Evolutionary conservation across 37 sponge, comb jelly and placozoan genomes (phyloP), one percentile per base, ranked within the genome.

Genomic region (Lycopodina hypogea): DNA sequence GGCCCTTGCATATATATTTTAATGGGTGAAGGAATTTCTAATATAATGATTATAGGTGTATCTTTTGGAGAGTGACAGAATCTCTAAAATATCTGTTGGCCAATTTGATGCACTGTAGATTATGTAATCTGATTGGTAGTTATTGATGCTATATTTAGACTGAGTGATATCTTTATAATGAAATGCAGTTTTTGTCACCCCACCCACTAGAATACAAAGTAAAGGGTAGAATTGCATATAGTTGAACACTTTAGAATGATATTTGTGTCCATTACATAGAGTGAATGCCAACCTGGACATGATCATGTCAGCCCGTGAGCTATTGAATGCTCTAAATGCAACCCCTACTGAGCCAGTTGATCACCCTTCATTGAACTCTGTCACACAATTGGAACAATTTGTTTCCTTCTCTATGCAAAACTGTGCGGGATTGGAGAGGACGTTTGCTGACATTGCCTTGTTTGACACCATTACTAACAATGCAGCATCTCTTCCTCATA

Each of bases 211-310:
- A n/a, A n/a, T n/a, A n/a, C n/a, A n/a, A n/a, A n/a, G n/a, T n/a
- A n/a, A n/a, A n/a, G n/a, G n/a, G n/a, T n/a, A n/a, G n/a, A n/a
- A n/a, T n/a, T n/a, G n/a, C n/a, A n/a, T n/a, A n/a, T 45, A 4
- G 4, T 59, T 26, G 28, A 6, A 4, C 60, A 59, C 18, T 17
- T 17, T 23, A 28, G 4, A 28, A 12, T 59, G 26, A 36, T 67
- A 36, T 3, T 30, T 36, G 8, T 3, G 4, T 67, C 55, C 64
- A 38, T 41, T 39, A 62, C 34, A 8, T 59, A 95, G 96, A 9
- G 71, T 95, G 32, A 95, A 95, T 80, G 80, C 90, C 32, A 92
- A 95, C 56, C 24, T 95, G 52, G 96, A 95, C 40, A 62, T 91
- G 36, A 92, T 95, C 30, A 78, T 95, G 24, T 89, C 94, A 11